Evolutionary conservation across 2,888 invertebrate species (phyloP).

Genomic region (Galerucella calmariensis): DNA sequence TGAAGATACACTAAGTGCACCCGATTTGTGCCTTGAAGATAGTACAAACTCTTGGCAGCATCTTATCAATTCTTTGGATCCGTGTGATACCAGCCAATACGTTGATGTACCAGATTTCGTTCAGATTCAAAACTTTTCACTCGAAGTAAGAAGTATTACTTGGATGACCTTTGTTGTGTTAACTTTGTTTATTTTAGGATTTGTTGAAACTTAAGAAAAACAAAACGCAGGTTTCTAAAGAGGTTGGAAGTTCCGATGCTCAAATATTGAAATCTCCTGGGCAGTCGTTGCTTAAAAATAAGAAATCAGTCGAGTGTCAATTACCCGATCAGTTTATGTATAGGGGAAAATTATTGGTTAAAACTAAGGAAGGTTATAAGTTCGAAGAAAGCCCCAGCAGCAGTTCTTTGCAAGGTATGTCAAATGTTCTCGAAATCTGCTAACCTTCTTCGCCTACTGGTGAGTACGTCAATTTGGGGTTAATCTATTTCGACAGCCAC

Average conservation of each 20-base stretch:
- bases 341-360: slow-evolving; percentile 2
- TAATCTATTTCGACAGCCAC: neutral
- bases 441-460: neutral
- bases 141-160: slow-evolving; percentile 7
- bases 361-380: neutral
- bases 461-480: neutral
- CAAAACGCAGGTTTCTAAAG: neutral
- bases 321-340: slow-evolving; percentile 2
- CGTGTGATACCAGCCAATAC: slow-evolving; percentile 30
- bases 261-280: neutral
- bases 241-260: neutral
- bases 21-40: slow-evolving; percentile 18
- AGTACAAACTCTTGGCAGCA: slow-evolving; percentile 10
- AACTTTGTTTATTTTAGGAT: neutral
- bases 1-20: slow-evolving; percentile 32
- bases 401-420: neutral
- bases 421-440: neutral
- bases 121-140: slow-evolving; percentile 39
- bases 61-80: slow-evolving; percentile 35
- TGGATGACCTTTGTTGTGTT: neutral
- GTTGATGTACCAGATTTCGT: slow-evolving; percentile 44
- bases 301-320: no score
- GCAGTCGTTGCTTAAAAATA: neutral
- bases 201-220: neutral
- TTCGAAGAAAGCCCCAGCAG: neutral